phyloP scores from a whole-genome alignment of 2,113 vertebrate genomes.

The Peucedramus taeniatus region DNA sequence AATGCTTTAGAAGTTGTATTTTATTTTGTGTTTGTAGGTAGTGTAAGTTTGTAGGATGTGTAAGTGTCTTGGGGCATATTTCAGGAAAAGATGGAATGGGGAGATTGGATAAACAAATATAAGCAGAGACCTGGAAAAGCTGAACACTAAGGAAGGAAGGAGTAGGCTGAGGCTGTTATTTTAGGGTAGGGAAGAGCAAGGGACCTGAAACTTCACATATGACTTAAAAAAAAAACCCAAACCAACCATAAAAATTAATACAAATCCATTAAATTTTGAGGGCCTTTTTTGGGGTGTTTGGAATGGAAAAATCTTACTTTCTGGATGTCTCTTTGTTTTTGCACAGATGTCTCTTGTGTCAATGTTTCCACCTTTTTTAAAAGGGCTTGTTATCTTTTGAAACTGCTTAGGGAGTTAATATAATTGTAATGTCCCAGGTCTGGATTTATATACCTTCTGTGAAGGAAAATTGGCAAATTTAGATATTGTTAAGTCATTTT shows the following conservation, averaged over 20 bases:
- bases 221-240: neutral
- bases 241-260: neutral
- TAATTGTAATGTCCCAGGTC: neutral
- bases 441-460: neutral
- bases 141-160: neutral
- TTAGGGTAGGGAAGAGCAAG: neutral
- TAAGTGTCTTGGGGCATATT: neutral
- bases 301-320: neutral
- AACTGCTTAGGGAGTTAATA: neutral
- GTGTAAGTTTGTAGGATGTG: too few species aligned
- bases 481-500: neutral
- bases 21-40: neutral
- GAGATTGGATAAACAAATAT: neutral
- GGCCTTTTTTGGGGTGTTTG: neutral
- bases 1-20: neutral
- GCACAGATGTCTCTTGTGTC: neutral
- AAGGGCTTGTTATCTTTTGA: neutral
- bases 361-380: neutral
- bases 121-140: neutral
- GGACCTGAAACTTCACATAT: neutral
- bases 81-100: neutral
- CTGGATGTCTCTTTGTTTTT: neutral
- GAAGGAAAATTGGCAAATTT: neutral
- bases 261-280: neutral
- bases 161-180: neutral